Evolutionary conservation across 2,888 invertebrate species (phyloP).

Genomic region (Watsonalla cultraria): DNA sequence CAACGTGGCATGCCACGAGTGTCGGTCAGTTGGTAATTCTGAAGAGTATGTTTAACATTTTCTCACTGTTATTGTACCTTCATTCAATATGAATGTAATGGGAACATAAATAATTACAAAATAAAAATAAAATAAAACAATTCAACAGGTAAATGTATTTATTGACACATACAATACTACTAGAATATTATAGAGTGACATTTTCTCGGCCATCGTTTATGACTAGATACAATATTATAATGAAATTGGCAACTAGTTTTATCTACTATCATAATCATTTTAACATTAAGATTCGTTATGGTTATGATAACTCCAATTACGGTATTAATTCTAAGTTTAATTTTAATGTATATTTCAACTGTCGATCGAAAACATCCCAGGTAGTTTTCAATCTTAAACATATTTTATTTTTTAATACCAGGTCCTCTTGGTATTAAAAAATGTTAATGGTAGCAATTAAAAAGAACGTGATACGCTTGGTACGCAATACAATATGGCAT

Average conservation of each 20-base stretch:
- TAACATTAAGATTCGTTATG: neutral
- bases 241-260: constrained; percentile 17
- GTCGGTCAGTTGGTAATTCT: no score
- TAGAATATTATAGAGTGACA: constrained; percentile 19
- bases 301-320: no score
- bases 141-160: constrained; percentile 33
- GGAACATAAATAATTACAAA: neutral
- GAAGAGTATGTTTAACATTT: no score
- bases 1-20: no score
- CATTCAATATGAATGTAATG: neutral
- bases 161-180: constrained; percentile 27
- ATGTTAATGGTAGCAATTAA: no score
- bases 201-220: constrained; percentile 25
- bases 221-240: constrained; percentile 37
- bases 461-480: neutral
- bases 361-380: neutral
- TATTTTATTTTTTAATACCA: neutral
- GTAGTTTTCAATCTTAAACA: neutral
- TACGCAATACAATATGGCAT: neutral
- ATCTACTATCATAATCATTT: neutral
- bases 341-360: neutral
- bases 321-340: no score
- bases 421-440: no score
- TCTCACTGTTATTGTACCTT: neutral
- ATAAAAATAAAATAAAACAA: constrained; percentile 22